Conservation (phyloP, 2,113 vertebrate genomes). For the Ammodramus savannarum region DNA sequence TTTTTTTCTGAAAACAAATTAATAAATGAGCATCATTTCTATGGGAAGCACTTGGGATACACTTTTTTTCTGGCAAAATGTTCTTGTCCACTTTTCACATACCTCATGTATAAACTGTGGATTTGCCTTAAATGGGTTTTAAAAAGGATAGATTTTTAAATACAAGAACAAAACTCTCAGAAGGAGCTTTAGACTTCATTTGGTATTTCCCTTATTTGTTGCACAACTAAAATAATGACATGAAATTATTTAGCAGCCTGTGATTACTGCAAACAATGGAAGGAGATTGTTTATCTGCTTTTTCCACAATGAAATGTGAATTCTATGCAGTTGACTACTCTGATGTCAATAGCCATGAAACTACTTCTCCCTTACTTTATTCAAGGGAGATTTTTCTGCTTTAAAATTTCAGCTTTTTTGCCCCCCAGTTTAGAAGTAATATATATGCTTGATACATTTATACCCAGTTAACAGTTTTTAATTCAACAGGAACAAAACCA, state of each 20-base stretch:
- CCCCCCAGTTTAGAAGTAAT: not conserved
- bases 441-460: not conserved
- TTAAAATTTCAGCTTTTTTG: not conserved
- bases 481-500: not conserved
- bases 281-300: not conserved
- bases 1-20: not conserved
- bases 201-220: not conserved
- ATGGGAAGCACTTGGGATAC: not conserved
- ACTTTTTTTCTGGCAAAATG: not conserved
- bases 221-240: constrained; percentile 2
- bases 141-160: not conserved
- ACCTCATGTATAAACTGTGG: not conserved
- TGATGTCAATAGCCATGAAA: not conserved
- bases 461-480: not conserved
- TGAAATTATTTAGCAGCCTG: not conserved
- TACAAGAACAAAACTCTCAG: not conserved
- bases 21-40: not conserved
- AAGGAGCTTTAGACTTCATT: not conserved
- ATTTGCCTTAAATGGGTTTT: not conserved
- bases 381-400: not conserved
- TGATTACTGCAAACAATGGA: constrained; percentile 19
- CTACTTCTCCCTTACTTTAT: not conserved
- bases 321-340: not conserved
- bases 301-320: not conserved
- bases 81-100: not conserved